Evolutionary conservation across 2,113 vertebrate genomes (phyloP).

Genomic region (Plecotus auritus): DNA sequence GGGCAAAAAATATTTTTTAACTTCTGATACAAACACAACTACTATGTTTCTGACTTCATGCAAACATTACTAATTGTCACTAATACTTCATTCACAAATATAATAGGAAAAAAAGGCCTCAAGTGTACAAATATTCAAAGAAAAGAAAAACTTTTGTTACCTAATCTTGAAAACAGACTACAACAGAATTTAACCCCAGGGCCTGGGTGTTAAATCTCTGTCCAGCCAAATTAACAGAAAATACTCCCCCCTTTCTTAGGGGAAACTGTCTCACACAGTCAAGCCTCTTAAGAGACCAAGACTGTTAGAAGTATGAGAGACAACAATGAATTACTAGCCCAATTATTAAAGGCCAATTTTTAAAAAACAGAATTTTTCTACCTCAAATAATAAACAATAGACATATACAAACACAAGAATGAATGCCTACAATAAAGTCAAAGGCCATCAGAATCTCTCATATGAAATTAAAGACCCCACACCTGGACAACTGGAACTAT

Average conservation of each 20-base stretch:
- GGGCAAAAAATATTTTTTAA: neutral
- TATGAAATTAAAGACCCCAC: neutral
- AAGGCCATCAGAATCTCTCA: neutral
- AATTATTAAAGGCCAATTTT: neutral
- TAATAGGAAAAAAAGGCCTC: neutral
- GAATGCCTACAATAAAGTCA: neutral
- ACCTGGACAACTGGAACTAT: neutral
- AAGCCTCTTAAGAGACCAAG: neutral
- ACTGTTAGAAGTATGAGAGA: neutral
- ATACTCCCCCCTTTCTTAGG: neutral
- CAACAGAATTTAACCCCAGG: neutral
- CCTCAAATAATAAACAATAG: neutral
- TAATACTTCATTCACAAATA: neutral
- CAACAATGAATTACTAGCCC: neutral
- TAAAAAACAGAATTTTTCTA: neutral
- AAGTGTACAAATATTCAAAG: neutral
- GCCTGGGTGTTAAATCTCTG: neutral
- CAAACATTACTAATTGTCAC: neutral
- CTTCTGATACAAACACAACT: neutral
- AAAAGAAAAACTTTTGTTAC: neutral
- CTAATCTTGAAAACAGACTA: neutral
- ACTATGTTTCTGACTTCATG: neutral
- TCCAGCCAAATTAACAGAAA: neutral
- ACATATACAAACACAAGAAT: neutral
- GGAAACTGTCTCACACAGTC: neutral